Evolutionary conservation across 1,140 invertebrate species (phyloP), one percentile per base, ranked within the genome.

Genomic region (Oncopodura yosiiana): DNA sequence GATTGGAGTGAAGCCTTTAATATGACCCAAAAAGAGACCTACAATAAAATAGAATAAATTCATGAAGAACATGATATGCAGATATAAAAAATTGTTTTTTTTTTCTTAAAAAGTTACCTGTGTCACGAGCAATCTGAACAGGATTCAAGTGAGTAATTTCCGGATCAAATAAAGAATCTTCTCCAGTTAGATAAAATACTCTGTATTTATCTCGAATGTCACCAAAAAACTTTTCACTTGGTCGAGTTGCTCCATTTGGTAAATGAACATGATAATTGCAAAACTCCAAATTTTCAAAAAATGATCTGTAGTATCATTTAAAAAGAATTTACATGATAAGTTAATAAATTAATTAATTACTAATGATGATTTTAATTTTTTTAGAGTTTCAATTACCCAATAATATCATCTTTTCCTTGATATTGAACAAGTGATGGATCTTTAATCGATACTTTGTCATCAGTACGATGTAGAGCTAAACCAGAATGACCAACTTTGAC

Each of bases 141-240:
- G 56, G 56, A 29, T 56, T 54, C 37, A 58, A 58, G 18, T 34
- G n/a, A n/a, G n/a, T 41, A n/a, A 32, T 19, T n/a, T 49, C 44
- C 9, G 38, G 36, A 23, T 43, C 53, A 36, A 59, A 23, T 8
- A 62, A 32, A 30, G 41, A 45, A 1, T 51, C 41, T 42, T 57
- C 23, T n/a, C 61, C 61, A 42, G 53, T 57, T n/a, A 63, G 39
- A 36, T 42, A 60, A 18, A 63, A 52, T 16, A 60, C 57, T 21
- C 41, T 29, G 42, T 56, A 63, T 18, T 57, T 60, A 36, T 63
- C 61, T 21, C 61, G 42, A 12, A 56, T 29, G 36, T 63, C 61
- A 8, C 53, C 56, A 50, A 63, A 63, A 24, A 51, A 57, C 37
- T 37, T 63, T 41, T 41, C 42, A 38, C 27, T 44, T 43, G 49